A percentile compares a stretch with the other conserved stretches of the same genome.
Evolutionary conservation across 1,140 invertebrate species (phyloP).

Genomic region (Eumaeus atala): DNA sequence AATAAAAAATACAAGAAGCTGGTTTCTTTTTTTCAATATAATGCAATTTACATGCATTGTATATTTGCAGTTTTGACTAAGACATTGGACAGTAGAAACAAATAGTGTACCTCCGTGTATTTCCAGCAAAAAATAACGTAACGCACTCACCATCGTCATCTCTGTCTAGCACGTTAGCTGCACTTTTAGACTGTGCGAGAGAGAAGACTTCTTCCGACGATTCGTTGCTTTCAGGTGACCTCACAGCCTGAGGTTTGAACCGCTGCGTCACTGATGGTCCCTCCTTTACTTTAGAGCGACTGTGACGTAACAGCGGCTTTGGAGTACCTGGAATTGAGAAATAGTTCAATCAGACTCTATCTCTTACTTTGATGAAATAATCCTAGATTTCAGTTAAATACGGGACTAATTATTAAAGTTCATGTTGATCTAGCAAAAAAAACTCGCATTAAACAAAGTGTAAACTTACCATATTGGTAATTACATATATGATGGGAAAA

Average conservation of each 20-base stretch:
- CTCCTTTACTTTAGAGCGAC: conserved; percentile 64
- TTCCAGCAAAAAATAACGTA: conserved; percentile 3
- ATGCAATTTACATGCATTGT: conserved; percentile 58
- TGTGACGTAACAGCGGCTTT: conserved; percentile 66
- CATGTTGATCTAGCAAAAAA: no score
- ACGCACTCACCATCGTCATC: conserved; percentile 68
- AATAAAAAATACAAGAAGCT: conserved; percentile 66
- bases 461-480: no score
- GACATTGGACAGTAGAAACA: conserved; percentile 12
- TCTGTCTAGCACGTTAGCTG: conserved; percentile 65
- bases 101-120: background rate
- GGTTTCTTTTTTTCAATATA: conserved; percentile 31
- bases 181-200: conserved; percentile 65
- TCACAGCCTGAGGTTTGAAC: conserved; percentile 58
- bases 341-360: background rate
- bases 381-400: no score
- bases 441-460: no score
- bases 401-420: no score
- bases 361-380: no score
- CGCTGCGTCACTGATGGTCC: conserved; percentile 56
- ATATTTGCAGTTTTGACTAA: conserved; percentile 12
- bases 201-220: conserved; percentile 37
- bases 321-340: conserved; percentile 56
- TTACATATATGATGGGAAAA: no score
- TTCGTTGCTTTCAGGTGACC: conserved; percentile 31